phyloP scores from a whole-genome alignment of 2,888 invertebrate species.

The Ditylenchus weischeri region DNA sequence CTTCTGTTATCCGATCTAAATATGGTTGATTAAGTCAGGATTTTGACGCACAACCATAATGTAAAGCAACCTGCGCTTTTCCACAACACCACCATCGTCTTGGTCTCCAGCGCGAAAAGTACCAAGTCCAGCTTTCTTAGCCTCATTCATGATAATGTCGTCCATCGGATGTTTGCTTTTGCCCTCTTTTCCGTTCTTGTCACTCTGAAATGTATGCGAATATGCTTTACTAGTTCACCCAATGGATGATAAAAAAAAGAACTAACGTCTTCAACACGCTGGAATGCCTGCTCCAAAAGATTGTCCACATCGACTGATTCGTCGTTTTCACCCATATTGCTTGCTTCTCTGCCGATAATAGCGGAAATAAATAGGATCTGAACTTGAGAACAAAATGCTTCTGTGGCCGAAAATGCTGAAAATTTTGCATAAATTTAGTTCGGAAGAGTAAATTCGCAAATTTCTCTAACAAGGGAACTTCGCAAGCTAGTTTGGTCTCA shows the following conservation, averaged over 20 bases:
- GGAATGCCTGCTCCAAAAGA: constrained; percentile 40
- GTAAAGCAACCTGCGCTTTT: background rate
- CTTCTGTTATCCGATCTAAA: background rate
- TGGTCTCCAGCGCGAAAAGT: background rate
- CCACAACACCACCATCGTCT: background rate
- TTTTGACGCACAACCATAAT: background rate
- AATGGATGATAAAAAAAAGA: background rate
- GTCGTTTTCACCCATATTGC: constrained; percentile 7
- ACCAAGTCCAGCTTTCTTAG: constrained; percentile 12
- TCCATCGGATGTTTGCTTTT: constrained; percentile 18
- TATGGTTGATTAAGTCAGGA: background rate
- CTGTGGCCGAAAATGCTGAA: too few relatives aligned
- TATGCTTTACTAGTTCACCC: too few relatives aligned
- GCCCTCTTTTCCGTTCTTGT: constrained; percentile 20
- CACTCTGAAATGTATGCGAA: constrained; percentile 14
- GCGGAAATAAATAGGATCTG: too few relatives aligned
- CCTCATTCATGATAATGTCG: constrained; percentile 25
- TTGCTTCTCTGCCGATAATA: too few relatives aligned
- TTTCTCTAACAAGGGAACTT: too few relatives aligned
- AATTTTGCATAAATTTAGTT: too few relatives aligned
- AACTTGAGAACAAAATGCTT: too few relatives aligned
- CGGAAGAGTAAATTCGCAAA: too few relatives aligned
- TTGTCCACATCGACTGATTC: constrained; percentile 38
- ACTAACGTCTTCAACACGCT: constrained; percentile 26
- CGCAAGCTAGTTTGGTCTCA: too few relatives aligned